Evolutionary conservation across 1,140 invertebrate genomes (phyloP).

Genomic region (Hypsibius dujardini): DNA sequence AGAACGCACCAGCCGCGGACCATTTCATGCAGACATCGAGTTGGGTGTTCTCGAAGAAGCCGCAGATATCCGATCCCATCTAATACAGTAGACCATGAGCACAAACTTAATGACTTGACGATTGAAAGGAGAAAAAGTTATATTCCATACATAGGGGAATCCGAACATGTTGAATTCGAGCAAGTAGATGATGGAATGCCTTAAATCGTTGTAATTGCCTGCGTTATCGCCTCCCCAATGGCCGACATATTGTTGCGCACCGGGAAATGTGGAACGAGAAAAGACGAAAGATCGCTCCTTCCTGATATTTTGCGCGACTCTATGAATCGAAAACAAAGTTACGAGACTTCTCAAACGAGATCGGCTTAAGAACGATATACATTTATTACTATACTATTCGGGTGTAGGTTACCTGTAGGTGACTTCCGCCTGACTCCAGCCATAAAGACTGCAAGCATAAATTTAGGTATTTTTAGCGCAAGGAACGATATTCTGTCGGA

Average conservation of each 20-base stretch:
- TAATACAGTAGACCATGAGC: too few relatives aligned
- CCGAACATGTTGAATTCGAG: conserved; percentile 33
- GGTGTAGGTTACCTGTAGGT: conserved; percentile 24
- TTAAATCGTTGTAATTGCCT: conserved; percentile 7
- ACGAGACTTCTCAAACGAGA: not conserved
- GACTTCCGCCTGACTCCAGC: conserved; percentile 26
- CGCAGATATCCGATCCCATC: conserved; percentile 30
- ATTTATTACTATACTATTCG: not conserved
- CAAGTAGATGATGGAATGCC: conserved; percentile 28
- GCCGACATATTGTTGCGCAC: conserved; percentile 34
- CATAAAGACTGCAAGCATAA: conserved; percentile 25
- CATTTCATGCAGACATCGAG: not conserved
- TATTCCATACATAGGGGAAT: conserved; percentile 25
- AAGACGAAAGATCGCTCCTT: conserved; percentile 29
- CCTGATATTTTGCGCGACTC: conserved; percentile 7
- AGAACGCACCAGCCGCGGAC: not conserved
- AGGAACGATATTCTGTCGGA: too few relatives aligned
- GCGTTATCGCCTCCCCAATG: conserved; percentile 36
- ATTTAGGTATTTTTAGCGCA: too few relatives aligned
- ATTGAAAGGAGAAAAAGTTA: too few relatives aligned
- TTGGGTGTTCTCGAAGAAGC: conserved; percentile 24
- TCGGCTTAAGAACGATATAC: not conserved
- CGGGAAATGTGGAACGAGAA: conserved; percentile 33
- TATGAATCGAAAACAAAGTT: not conserved
- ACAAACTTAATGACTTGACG: too few relatives aligned